These are phyloP conservation scores for Penaeus vannamei DNA, from an alignment of 1,140 invertebrate genomes.

Conservation along the genomic window DNA sequence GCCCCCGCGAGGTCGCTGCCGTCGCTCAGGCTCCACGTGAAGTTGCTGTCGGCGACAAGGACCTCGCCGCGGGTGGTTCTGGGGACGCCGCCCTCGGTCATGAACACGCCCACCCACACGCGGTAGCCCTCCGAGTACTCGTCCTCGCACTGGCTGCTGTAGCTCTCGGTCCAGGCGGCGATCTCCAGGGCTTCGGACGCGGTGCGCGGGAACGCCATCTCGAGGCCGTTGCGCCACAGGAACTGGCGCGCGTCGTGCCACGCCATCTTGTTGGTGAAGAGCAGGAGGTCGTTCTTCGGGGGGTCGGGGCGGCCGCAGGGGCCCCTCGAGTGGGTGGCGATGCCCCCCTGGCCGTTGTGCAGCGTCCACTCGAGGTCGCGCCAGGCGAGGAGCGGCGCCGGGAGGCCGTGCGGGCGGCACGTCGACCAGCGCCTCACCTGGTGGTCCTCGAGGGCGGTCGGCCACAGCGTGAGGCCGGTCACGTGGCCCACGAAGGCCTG, in stretches of 20 bases:
- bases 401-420: not conserved
- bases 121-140: conserved; percentile 39
- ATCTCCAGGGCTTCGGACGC: not conserved
- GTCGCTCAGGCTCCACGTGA: not conserved
- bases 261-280: conserved; percentile 38
- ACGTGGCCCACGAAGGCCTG: conserved; percentile 45
- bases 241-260: conserved; percentile 7
- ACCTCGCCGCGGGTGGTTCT: not conserved
- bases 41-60: no score
- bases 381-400: not conserved
- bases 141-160: conserved; percentile 20
- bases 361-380: conserved; percentile 12
- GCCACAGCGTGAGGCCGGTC: conserved; percentile 38
- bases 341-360: conserved; percentile 23
- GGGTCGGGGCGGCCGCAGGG: not conserved
- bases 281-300: not conserved
- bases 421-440: conserved; percentile 5
- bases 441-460: not conserved
- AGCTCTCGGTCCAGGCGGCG: not conserved
- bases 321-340: conserved; percentile 2
- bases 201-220: conserved; percentile 5
- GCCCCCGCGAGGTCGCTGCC: not conserved
- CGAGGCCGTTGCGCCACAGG: conserved; percentile 12
- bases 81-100: not conserved
- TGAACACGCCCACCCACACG: conserved; percentile 18